Conservation (phyloP, 1,140 invertebrate species). For the Zaprionus inermis region DNA sequence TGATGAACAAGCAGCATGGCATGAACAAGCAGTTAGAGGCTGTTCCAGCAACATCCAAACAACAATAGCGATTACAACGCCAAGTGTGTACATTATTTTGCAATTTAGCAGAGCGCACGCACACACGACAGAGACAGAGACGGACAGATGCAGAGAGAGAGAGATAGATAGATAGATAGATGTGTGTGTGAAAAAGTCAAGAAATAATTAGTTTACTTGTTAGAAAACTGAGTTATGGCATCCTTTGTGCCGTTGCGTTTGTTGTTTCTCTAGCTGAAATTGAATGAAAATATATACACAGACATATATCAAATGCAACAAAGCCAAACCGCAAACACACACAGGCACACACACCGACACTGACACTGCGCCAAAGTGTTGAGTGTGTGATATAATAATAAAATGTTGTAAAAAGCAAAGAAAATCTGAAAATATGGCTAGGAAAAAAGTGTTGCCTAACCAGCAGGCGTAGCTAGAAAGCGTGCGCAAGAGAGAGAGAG, state of each 20-base stretch:
- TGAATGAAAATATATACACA: slow-evolving; percentile 73
- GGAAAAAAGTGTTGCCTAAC: slow-evolving; percentile 69
- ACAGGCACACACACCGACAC: slow-evolving; percentile 31
- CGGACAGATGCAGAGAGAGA: too few relatives aligned
- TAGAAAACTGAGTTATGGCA: slow-evolving; percentile 76
- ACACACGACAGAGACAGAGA: slow-evolving; percentile 4
- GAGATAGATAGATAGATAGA: not conserved
- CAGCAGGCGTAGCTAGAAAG: slow-evolving; percentile 35
- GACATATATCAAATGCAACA: slow-evolving; percentile 36
- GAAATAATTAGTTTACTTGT: slow-evolving; percentile 84
- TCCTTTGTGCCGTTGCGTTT: slow-evolving; percentile 63
- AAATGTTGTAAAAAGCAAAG: slow-evolving; percentile 14
- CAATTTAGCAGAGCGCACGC: slow-evolving; percentile 70
- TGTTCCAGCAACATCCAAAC: slow-evolving; percentile 64
- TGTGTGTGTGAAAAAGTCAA: slow-evolving; percentile 58
- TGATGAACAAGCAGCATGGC: slow-evolving; percentile 78
- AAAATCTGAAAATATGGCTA: slow-evolving; percentile 24
- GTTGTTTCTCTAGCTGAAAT: slow-evolving; percentile 76
- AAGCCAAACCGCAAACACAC: slow-evolving; percentile 18
- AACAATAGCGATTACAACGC: slow-evolving; percentile 77
- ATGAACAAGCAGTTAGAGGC: slow-evolving; percentile 77
- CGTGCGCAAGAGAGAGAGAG: too few relatives aligned
- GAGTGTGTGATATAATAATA: slow-evolving; percentile 74
- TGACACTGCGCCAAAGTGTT: slow-evolving; percentile 60
- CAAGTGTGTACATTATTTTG: slow-evolving; percentile 83